phyloP scores from a whole-genome alignment of 2,888 invertebrate genomes.

The Tachina lurida region DNA sequence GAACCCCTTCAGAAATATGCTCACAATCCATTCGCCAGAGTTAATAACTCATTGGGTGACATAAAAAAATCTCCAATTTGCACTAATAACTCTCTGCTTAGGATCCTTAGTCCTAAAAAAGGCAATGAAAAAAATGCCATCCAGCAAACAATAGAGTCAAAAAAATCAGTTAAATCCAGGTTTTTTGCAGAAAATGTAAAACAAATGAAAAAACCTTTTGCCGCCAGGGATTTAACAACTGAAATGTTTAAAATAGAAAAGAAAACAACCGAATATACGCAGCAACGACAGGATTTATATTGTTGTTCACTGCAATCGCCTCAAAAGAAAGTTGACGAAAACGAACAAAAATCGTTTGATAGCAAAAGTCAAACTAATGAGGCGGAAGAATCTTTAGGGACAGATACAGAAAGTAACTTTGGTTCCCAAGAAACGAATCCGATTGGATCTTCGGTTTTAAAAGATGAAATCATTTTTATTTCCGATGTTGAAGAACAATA shows the following conservation, averaged over 20 bases:
- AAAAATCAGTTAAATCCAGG: conserved; percentile 85
- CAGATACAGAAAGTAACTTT: neutral
- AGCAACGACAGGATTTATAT: conserved; percentile 69
- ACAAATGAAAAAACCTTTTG: conserved; percentile 49
- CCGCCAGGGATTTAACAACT: conserved; percentile 66
- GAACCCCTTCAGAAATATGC: conserved; percentile 73
- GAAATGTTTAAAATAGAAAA: conserved; percentile 74
- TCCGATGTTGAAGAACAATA: conserved; percentile 44
- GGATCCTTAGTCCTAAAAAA: conserved; percentile 76
- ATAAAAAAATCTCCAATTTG: conserved; percentile 73
- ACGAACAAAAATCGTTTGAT: neutral
- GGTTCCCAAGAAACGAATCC: conserved; percentile 7
- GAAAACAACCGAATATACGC: conserved; percentile 58
- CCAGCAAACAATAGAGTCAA: conserved; percentile 4
- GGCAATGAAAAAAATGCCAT: conserved; percentile 9
- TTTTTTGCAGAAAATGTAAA: conserved; percentile 83
- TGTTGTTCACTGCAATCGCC: conserved; percentile 68
- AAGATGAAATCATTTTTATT: conserved; percentile 33
- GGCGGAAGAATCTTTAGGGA: neutral
- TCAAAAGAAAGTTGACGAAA: conserved; percentile 15
- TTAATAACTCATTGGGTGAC: conserved; percentile 53
- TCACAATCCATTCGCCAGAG: conserved; percentile 80
- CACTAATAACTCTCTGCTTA: conserved; percentile 77
- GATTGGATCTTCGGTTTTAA: neutral
- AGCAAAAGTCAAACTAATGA: neutral